These are phyloP conservation scores for Zhuqinia jingwanae DNA, from an alignment of 2,888 invertebrate genomes.

Conservation along the genomic window DNA sequence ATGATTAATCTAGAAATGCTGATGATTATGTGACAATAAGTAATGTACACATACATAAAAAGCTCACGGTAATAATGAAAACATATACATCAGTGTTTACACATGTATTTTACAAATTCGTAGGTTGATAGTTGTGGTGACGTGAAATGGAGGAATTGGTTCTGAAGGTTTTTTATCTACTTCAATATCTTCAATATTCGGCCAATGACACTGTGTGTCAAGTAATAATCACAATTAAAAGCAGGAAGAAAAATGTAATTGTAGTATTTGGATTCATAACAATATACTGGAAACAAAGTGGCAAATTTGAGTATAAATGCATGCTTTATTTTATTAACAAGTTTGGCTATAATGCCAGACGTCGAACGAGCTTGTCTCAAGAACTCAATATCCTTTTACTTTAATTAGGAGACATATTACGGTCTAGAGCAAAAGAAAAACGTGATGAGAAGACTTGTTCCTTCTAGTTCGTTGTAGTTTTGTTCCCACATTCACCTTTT, in stretches of 20 bases:
- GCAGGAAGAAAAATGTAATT: not conserved
- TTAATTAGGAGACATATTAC: conserved; percentile 34
- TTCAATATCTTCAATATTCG: conserved; percentile 7
- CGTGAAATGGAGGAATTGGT: conserved; percentile 51
- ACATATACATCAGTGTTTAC: not conserved
- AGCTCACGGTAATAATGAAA: not conserved
- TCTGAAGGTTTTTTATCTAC: conserved; percentile 46
- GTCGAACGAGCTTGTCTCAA: not conserved
- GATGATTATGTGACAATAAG: not conserved
- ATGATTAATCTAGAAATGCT: not conserved
- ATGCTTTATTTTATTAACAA: not conserved
- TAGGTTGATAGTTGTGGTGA: conserved; percentile 22
- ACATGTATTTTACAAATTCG: not conserved
- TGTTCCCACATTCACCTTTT: too few species aligned
- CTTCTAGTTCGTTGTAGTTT: too few species aligned
- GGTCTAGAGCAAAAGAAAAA: not conserved
- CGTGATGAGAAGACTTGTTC: too few species aligned
- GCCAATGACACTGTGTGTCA: conserved; percentile 6
- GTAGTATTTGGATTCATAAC: too few species aligned
- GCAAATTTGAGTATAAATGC: not conserved
- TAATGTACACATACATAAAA: not conserved
- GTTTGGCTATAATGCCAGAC: not conserved
- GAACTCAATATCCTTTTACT: conserved; percentile 10
- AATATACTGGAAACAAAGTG: too few species aligned
- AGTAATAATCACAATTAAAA: too few species aligned